These are phyloP conservation scores for Drosophila paulistorum DNA, from an alignment of 1,140 invertebrate genomes.

Conservation along the genomic window DNA sequence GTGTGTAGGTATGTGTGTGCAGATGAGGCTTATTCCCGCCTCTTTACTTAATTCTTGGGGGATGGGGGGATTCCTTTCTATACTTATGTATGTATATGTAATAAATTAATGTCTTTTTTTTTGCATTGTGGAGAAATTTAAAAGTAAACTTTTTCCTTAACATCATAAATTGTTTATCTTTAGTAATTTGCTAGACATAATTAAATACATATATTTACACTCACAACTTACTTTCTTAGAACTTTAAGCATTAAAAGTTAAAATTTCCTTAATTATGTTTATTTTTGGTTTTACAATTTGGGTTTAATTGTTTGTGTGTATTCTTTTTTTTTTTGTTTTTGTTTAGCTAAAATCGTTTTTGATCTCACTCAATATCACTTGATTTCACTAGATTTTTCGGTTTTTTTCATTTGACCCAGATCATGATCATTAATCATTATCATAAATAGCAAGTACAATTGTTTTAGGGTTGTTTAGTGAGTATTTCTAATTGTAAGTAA, in stretches of 20 bases:
- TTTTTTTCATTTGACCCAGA: conserved; percentile 37
- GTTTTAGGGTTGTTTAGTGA: conserved; percentile 56
- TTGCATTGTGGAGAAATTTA: conserved; percentile 64
- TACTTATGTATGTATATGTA: conserved; percentile 20
- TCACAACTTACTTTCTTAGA: conserved; percentile 41
- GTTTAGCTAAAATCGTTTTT: conserved; percentile 82
- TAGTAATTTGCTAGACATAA: conserved; percentile 12
- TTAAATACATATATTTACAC: conserved; percentile 2
- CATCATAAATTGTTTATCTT: conserved; percentile 46
- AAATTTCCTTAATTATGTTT: conserved; percentile 38
- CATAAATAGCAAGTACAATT: conserved; percentile 49
- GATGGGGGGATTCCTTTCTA: background rate
- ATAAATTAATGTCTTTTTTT: conserved; percentile 73
- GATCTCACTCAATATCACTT: conserved; percentile 83
- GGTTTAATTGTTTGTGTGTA: conserved; percentile 48
- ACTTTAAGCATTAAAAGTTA: conserved; percentile 52
- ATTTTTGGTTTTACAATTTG: conserved; percentile 23
- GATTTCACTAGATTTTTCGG: conserved; percentile 74
- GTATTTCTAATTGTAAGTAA: conserved; percentile 62
- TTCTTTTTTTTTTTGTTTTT: conserved; percentile 47
- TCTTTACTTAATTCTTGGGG: background rate
- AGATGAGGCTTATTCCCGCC: conserved; percentile 8
- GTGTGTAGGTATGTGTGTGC: background rate
- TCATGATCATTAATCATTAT: conserved; percentile 6
- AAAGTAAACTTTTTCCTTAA: conserved; percentile 50